Evolutionary conservation across 2,797 vertebrate genomes (phyloP).

Genomic region (Lacerta agilis): DNA sequence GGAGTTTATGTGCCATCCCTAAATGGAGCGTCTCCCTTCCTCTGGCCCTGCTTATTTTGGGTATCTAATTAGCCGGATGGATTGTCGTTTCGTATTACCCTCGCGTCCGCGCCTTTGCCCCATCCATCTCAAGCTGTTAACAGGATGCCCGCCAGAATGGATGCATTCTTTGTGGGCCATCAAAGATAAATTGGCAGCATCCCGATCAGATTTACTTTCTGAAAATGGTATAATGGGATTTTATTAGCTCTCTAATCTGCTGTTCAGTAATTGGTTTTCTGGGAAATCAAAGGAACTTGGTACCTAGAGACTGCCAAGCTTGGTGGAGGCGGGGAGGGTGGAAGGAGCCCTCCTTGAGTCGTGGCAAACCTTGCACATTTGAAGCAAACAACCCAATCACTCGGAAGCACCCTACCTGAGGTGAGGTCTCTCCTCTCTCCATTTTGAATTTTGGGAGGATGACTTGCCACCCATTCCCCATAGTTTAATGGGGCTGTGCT

Average conservation of each 20-base stretch:
- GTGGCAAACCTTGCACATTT: not conserved
- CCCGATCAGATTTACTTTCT: constrained; percentile 65
- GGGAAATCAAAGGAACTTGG: constrained; percentile 45
- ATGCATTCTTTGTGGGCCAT: constrained; percentile 32
- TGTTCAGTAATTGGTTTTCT: constrained; percentile 65
- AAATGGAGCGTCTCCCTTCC: constrained; percentile 60
- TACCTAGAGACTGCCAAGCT: not conserved
- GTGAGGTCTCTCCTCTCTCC: no score
- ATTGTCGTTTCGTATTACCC: constrained; percentile 26
- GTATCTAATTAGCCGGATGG: constrained; percentile 62
- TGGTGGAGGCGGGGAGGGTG: not conserved
- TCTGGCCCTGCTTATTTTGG: constrained; percentile 55
- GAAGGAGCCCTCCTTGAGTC: accelerated
- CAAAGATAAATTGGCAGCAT: constrained; percentile 54
- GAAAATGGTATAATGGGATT: constrained; percentile 64
- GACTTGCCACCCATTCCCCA: not conserved
- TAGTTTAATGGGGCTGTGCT: not conserved
- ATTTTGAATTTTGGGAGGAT: not conserved
- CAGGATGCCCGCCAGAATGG: constrained; percentile 47
- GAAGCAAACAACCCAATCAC: not conserved
- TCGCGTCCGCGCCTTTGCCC: not conserved
- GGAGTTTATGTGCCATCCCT: constrained; percentile 56
- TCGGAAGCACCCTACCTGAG: not conserved
- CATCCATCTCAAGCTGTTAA: constrained; percentile 8
- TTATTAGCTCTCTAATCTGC: constrained; percentile 60